Evolutionary conservation across 2,888 invertebrate genomes (phyloP).

Genomic region (Epiblema foenella): DNA sequence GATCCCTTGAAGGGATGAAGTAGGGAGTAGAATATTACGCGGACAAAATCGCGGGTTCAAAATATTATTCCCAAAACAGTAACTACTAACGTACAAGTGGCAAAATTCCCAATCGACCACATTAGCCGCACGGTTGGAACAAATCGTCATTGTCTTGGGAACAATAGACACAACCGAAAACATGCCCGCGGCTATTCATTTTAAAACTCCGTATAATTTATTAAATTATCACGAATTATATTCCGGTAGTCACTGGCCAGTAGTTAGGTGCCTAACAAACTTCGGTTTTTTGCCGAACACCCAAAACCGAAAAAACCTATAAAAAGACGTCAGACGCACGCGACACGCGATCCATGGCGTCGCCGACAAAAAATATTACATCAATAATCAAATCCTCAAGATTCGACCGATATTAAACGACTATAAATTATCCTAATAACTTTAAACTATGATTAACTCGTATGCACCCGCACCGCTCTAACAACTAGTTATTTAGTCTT

Average conservation of each 20-base stretch:
- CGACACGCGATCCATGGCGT: conserved; percentile 80
- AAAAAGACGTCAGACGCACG: conserved; percentile 76
- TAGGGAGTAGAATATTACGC: no score
- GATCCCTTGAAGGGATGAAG: no score
- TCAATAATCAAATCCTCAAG: conserved; percentile 80
- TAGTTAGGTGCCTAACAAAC: conserved; percentile 49
- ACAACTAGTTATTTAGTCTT: conserved; percentile 56
- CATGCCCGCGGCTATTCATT: conserved; percentile 71
- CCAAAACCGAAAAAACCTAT: conserved; percentile 64
- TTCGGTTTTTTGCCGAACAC: conserved; percentile 75
- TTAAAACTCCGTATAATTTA: conserved; percentile 78
- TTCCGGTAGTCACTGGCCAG: conserved; percentile 83
- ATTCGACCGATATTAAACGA: conserved; percentile 78
- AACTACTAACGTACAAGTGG: background rate
- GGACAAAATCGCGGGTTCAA: no score
- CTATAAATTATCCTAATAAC: conserved; percentile 84
- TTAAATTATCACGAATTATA: conserved; percentile 83
- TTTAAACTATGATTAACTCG: conserved; percentile 69
- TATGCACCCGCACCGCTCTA: conserved; percentile 52
- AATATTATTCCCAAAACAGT: no score
- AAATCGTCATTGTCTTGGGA: conserved; percentile 45
- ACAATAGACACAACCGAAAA: conserved; percentile 58
- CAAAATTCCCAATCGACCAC: conserved; percentile 21
- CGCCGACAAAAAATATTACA: conserved; percentile 69
- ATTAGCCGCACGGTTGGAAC: conserved; percentile 11